Evolutionary conservation across 2,113 vertebrate genomes (phyloP).

Genomic region (Clarias magur): DNA sequence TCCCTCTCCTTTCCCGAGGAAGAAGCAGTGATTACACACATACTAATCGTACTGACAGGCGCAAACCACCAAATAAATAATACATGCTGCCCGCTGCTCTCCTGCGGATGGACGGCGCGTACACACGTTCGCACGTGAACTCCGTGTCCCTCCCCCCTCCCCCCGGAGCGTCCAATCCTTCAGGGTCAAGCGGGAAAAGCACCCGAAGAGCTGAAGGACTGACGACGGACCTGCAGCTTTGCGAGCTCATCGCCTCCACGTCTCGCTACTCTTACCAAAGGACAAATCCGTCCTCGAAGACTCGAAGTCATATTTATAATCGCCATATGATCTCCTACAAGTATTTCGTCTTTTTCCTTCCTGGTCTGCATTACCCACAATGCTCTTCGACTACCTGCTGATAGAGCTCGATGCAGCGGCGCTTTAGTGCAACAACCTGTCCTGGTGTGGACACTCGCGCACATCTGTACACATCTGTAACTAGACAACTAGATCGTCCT

Average conservation of each 20-base stretch:
- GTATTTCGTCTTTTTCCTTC: neutral
- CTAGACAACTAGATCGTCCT: neutral
- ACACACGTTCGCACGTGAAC: neutral
- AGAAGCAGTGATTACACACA: slow-evolving; percentile 79
- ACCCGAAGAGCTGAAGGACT: slow-evolving; percentile 23
- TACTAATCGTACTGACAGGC: slow-evolving; percentile 81
- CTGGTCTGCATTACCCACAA: neutral
- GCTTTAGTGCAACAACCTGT: neutral
- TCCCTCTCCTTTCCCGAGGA: slow-evolving; percentile 64
- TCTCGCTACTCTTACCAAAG: neutral
- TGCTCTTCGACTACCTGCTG: neutral
- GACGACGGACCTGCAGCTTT: neutral
- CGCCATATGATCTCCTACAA: neutral
- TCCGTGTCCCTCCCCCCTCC: neutral
- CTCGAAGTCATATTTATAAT: neutral
- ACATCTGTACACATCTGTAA: neutral
- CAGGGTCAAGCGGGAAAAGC: slow-evolving; percentile 44
- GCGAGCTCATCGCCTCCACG: neutral
- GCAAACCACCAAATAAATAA: slow-evolving; percentile 81
- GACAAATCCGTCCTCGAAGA: neutral
- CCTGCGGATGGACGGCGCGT: slow-evolving; percentile 61
- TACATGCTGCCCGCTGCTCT: slow-evolving; percentile 77
- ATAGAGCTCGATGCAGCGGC: neutral
- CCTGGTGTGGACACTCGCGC: neutral
- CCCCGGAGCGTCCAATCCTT: slow-evolving; percentile 41